Evolutionary conservation across 2,888 invertebrate genomes (phyloP).

Genomic region (Nowickia ferox): DNA sequence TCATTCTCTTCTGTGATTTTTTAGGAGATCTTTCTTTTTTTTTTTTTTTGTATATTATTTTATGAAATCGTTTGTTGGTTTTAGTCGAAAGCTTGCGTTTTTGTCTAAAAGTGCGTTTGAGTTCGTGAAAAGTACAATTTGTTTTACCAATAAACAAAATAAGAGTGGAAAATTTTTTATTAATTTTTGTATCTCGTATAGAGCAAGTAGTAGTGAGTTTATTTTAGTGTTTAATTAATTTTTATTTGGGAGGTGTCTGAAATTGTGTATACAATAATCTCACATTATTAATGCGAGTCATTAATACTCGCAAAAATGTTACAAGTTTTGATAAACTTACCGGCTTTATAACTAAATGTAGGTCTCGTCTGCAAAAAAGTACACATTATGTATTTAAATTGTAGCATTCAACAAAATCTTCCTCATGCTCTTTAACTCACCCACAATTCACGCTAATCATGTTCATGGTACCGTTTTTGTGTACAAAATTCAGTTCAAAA

Average conservation of each 20-base stretch:
- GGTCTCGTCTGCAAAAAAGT: too few relatives aligned
- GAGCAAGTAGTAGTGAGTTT: conserved; percentile 30
- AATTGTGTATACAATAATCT: too few relatives aligned
- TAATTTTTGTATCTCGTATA: conserved; percentile 1
- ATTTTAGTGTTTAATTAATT: conserved; percentile 7
- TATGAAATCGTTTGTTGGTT: conserved; percentile 35
- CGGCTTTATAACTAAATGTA: too few relatives aligned
- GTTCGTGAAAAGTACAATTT: background rate
- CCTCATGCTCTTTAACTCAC: too few relatives aligned
- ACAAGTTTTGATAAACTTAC: too few relatives aligned
- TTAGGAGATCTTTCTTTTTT: background rate
- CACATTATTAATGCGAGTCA: too few relatives aligned
- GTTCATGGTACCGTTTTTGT: too few relatives aligned
- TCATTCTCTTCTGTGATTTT: conserved; percentile 15
- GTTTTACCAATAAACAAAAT: background rate
- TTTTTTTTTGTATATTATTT: background rate
- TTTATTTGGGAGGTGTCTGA: background rate
- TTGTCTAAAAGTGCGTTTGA: conserved; percentile 39
- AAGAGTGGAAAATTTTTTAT: background rate
- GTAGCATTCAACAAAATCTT: too few relatives aligned
- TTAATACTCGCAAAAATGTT: too few relatives aligned
- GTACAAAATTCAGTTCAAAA: too few relatives aligned
- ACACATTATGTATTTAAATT: too few relatives aligned
- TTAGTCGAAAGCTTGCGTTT: conserved; percentile 44
- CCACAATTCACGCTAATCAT: too few relatives aligned